Evolutionary conservation across 2,888 invertebrate genomes (phyloP), one percentile per base, ranked within the genome.

Genomic region (Cantharis rufa): DNA sequence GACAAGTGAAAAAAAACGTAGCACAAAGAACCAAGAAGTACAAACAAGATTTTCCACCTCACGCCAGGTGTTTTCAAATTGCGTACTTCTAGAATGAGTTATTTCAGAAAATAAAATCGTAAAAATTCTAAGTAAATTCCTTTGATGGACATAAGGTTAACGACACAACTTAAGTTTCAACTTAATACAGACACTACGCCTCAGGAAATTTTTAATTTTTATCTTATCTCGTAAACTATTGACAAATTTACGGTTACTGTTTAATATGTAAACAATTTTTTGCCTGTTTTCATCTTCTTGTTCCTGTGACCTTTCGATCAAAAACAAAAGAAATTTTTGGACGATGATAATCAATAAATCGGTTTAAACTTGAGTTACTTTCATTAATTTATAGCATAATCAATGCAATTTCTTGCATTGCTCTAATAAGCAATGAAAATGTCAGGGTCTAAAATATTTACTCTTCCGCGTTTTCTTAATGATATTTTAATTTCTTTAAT

Each of bases 391-490:
- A 21, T 63, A 21, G 24, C n/a, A 21, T 64, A 18, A 66, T 66
- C 3, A 66, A 21, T 66, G 18, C n/a, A 66, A 63, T 63, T 63
- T 15, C n/a, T 66, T 66, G 21, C 64, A 66, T 21, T 21, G 16
- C 18, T 66, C 64, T 18, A 66, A 24, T 66, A 66, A 66, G 24
- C 24, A 66, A 66, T 62, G 68, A 24, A 72, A 73, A 73, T 73
- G 73, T 73, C 73, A 73, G 73, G 73, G 73, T 32, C 73, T 73
- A 69, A 62, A 68, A 66, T 24, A 48, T 48, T 48, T 62, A 69
- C 28, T 62, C 69, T 73, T 73, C 73, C 73, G 69, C 28, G 73
- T 69, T 73, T 73, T 28, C 62, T 73, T 69, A 73, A 69, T 62
- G 48, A 28, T 28, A 32, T 73, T 73, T 69, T 69, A 73, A 73